Evolutionary conservation across 2,797 vertebrate species (phyloP).

Genomic region (Thaleichthys pacificus): DNA sequence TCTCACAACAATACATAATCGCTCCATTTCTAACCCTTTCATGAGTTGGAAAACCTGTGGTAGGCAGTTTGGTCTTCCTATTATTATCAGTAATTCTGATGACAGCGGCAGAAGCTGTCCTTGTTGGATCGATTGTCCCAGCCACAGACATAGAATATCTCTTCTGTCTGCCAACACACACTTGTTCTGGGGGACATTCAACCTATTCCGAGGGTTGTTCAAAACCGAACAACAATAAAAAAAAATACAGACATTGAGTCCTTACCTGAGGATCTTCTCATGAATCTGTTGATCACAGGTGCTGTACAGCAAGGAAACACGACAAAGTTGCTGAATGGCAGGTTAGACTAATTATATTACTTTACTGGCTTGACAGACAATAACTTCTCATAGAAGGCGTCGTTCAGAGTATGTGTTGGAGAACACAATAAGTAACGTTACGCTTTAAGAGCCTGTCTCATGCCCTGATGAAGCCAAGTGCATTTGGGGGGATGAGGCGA

Average conservation of each 20-base stretch:
- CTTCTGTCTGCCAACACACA: background rate
- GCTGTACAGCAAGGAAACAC: constrained; percentile 67
- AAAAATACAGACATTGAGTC: background rate
- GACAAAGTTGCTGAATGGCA: background rate
- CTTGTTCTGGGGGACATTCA: background rate
- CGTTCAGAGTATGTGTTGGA: too few species aligned
- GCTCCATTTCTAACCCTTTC: background rate
- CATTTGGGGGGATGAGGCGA: background rate
- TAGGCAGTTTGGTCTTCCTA: constrained; percentile 1
- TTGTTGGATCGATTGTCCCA: constrained; percentile 2
- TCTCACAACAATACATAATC: too few species aligned
- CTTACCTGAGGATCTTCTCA: constrained; percentile 95
- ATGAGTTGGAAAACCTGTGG: background rate
- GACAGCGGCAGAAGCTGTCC: background rate
- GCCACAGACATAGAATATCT: background rate
- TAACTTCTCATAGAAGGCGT: too few species aligned
- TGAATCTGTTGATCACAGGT: constrained; percentile 93
- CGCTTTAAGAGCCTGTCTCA: too few species aligned
- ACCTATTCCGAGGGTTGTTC: background rate
- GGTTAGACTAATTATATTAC: background rate
- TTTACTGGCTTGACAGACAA: background rate
- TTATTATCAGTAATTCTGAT: background rate
- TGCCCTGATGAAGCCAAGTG: too few species aligned
- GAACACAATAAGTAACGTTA: too few species aligned
- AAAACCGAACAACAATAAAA: background rate